Base-by-base conservation (phyloP, 2,797 vertebrate genomes). In the Lindbergichthys nudifrons region DNA sequence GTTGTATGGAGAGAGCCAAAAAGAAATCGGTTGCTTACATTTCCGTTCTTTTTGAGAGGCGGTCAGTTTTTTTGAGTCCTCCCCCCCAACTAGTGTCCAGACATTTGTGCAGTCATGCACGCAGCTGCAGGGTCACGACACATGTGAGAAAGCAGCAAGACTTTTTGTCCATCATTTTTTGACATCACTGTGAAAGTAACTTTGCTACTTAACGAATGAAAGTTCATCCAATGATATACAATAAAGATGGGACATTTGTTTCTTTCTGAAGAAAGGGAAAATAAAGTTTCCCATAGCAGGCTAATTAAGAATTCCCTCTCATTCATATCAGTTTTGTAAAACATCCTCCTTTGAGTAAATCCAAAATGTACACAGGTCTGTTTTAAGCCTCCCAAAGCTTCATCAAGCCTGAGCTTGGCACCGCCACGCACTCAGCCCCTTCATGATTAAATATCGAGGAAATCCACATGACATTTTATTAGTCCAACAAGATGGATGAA, bases 401-500 rank as follows among this genome's bases (percentile, higher is more conserved):
- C 75, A 71, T 84, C 87, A 81, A 67, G 81, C 85, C 70, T 3
- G 65, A 45, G 82, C 73, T 77, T 72, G 83, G 86, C 86, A 87
- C 90, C 92, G 70, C 89, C 90, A 84, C 75, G 18, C 88, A 77
- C 89, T 85, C 86, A 47, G 84, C 73, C 69, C 86, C 83, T 87
- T 93, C 90, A 93, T 97, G 96, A 97, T 97, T 96, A 96, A 97
- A 96, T 95, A 95, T 95, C 84, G 78, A 92, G 93, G 93, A 95
- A 95, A 95, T 92, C 92, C 93, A 90, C 94, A 92, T 95, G 96
- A 95, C 96, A 93, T 94, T 96, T 95, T 95, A 96, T 95, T 95
- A 96, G 96, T 96, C 91, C 92, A 96, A 94, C 95, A 96, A 97
- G 96, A 96, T 95, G 95, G 95, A 97, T 97, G 96, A 95, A 97